Conservation (phyloP, 2,888 invertebrate genomes). For the Andricus curvator region DNA sequence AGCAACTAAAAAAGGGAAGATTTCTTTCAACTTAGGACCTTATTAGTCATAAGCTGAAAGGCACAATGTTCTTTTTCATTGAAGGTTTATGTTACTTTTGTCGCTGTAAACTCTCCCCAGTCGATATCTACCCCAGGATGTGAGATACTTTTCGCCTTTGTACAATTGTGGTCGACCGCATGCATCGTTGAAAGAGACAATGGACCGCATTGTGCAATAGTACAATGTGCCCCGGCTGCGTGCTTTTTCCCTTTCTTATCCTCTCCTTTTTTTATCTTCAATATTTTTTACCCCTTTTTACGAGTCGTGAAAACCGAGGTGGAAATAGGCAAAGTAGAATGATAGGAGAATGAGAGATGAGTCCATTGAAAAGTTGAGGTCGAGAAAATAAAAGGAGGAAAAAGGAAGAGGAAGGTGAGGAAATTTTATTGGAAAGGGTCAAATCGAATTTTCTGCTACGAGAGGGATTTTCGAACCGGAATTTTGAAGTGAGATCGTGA, state of each 20-base stretch:
- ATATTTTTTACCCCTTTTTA: conserved; percentile 21
- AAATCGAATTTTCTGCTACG: neutral
- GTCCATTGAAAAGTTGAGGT: conserved; percentile 9
- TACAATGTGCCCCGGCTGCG: conserved; percentile 13
- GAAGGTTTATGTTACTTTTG: conserved; percentile 14
- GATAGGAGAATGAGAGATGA: conserved; percentile 28
- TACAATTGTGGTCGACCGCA: conserved; percentile 27
- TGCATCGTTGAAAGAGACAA: conserved; percentile 27
- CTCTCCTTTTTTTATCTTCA: neutral
- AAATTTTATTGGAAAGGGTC: conserved; percentile 1
- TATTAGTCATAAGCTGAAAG: neutral
- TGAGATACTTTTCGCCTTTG: conserved; percentile 33
- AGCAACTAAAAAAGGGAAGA: conserved; percentile 43
- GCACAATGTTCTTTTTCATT: too few relatives aligned
- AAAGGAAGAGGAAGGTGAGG: conserved; percentile 5
- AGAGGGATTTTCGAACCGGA: neutral
- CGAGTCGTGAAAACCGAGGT: conserved; percentile 6
- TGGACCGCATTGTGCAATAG: conserved; percentile 10
- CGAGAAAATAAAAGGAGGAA: neutral
- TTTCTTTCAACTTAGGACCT: neutral
- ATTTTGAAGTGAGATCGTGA: neutral
- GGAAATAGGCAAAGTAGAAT: conserved; percentile 23
- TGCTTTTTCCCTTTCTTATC: conserved; percentile 31
- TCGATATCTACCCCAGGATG: conserved; percentile 16
- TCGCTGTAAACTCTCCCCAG: neutral